phyloP scores from a whole-genome alignment of 1,140 invertebrate species.

The Fopius arisanus region DNA sequence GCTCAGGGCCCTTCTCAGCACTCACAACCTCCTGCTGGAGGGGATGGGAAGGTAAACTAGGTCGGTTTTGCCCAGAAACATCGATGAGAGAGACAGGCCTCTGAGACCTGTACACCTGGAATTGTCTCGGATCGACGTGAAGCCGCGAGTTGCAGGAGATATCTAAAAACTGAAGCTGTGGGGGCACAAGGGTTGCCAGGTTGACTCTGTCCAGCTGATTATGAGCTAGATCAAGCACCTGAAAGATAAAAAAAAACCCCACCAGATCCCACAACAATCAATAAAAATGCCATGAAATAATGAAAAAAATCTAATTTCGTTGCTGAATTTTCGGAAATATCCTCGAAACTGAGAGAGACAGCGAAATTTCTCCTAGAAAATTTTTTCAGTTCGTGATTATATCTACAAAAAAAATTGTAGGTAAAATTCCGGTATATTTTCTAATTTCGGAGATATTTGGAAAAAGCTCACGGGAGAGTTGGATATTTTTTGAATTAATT shows the following conservation, averaged over 20 bases:
- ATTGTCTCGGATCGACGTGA: slow-evolving; percentile 82
- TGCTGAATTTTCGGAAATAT: no score
- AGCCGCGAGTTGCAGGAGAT: slow-evolving; percentile 83
- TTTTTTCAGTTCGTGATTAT: no score
- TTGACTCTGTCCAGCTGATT: slow-evolving; percentile 84
- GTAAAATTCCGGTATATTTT: neutral
- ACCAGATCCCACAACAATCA: no score
- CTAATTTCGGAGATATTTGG: no score
- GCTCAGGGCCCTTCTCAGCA: slow-evolving; percentile 66
- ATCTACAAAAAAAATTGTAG: no score
- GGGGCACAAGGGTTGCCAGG: slow-evolving; percentile 76
- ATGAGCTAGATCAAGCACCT: slow-evolving; percentile 84
- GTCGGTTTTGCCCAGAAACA: slow-evolving; percentile 79
- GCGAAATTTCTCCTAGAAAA: no score
- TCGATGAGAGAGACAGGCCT: slow-evolving; percentile 82
- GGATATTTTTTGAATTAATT: neutral
- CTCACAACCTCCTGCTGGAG: slow-evolving; percentile 69
- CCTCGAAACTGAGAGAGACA: no score
- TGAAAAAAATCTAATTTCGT: no score
- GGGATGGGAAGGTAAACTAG: slow-evolving; percentile 70
- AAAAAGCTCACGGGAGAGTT: no score
- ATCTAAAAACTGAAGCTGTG: slow-evolving; percentile 84
- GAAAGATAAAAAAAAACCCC: no score
- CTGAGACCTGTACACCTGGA: slow-evolving; percentile 79
- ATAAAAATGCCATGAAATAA: no score